Evolutionary conservation across 2,797 vertebrate genomes (phyloP).

Genomic region (Lepilemur septentrionalis): DNA sequence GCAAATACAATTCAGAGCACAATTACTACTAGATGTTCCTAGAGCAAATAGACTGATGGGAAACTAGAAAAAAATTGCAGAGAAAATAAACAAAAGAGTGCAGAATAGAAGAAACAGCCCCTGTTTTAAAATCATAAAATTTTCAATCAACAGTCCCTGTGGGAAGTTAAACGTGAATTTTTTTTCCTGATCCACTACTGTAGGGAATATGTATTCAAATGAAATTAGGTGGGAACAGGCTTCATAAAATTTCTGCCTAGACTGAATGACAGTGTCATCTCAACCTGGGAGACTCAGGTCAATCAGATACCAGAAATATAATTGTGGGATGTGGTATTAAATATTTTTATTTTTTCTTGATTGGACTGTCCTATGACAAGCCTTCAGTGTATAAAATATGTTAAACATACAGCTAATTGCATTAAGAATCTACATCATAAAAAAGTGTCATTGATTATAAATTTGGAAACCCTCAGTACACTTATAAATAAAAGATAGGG

Average conservation of each 20-base stretch:
- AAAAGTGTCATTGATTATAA: background rate
- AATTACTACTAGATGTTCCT: background rate
- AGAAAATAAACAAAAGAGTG: background rate
- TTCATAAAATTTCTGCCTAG: background rate
- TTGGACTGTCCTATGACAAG: background rate
- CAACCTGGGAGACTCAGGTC: background rate
- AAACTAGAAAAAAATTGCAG: background rate
- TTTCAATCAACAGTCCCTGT: background rate
- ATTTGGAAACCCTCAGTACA: background rate
- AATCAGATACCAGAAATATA: background rate
- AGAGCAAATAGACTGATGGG: background rate
- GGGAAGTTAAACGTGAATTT: background rate
- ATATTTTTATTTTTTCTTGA: constrained; percentile 1
- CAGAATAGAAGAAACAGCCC: background rate
- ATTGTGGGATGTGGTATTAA: background rate
- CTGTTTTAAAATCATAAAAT: background rate
- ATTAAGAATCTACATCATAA: background rate
- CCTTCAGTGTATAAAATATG: background rate
- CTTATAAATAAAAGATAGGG: background rate
- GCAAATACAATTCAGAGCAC: constrained; percentile 28
- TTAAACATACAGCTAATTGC: background rate
- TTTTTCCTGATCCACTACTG: background rate
- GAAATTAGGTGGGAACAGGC: background rate
- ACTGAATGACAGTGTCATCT: background rate
- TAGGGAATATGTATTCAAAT: background rate